These are phyloP conservation scores for Globodera rostochiensis DNA, from an alignment of 1,140 invertebrate genomes.

Conservation along the genomic window DNA sequence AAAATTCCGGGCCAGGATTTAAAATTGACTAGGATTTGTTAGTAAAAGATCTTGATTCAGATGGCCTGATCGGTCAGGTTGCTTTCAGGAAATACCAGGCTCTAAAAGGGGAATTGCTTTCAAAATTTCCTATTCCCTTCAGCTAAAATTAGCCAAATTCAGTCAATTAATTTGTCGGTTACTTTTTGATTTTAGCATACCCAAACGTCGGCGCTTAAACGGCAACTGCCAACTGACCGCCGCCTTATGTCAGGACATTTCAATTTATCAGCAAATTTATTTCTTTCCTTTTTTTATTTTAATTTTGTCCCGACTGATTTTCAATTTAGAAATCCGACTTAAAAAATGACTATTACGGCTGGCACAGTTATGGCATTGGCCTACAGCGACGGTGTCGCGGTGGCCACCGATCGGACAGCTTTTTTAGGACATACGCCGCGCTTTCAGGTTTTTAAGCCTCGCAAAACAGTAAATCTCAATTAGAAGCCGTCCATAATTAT, in stretches of 20 bases:
- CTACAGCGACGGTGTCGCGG: constrained; percentile 61
- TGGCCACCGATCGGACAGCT: constrained; percentile 56
- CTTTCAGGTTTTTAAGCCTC: constrained; percentile 50
- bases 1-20: neutral
- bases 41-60: neutral
- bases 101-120: no score
- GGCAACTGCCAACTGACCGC: no score
- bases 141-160: no score
- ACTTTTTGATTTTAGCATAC: no score
- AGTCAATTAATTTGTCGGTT: no score
- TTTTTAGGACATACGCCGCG: constrained; percentile 57
- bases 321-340: neutral
- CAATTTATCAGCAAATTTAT: neutral
- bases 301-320: neutral
- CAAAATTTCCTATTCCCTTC: no score
- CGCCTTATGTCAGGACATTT: no score
- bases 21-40: no score
- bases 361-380: constrained; percentile 61
- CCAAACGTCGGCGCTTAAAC: no score
- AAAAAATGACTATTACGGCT: constrained; percentile 54
- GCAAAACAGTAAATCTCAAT: no score
- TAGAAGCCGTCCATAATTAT: no score
- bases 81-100: no score
- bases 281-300: neutral
- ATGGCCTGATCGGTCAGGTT: neutral